A percentile compares a stretch with the other conserved stretches of the same genome.
These are phyloP conservation scores for Garra rufa DNA, from an alignment of 2,113 vertebrate species.

Conservation along the genomic window DNA sequence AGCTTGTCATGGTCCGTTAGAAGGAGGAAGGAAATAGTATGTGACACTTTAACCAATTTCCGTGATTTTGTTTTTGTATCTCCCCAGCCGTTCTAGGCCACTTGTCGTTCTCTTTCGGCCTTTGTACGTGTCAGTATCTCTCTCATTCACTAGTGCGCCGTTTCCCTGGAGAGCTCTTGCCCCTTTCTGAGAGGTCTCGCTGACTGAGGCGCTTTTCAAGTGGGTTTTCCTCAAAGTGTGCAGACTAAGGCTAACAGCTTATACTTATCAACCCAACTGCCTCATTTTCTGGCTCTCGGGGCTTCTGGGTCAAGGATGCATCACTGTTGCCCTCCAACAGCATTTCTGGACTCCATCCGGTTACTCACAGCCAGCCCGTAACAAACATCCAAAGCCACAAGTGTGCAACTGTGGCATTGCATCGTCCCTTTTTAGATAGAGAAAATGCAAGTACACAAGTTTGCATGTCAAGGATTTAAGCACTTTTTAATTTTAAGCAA, in stretches of 20 bases:
- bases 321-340: constrained; percentile 52
- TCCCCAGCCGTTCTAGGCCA: neutral
- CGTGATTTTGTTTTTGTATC: constrained; percentile 2
- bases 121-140: neutral
- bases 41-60: constrained; percentile 11
- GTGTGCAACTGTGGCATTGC: neutral
- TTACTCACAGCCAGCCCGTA: constrained; percentile 61
- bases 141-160: constrained; percentile 7
- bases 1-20: constrained; percentile 16
- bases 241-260: constrained; percentile 66
- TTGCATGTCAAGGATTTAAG: neutral
- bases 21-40: neutral
- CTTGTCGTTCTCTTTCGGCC: neutral
- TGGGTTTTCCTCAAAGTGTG: constrained; percentile 55
- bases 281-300: constrained; percentile 69
- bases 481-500: no score
- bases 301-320: constrained; percentile 53
- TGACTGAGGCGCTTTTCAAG: constrained; percentile 63
- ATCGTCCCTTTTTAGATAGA: neutral
- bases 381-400: constrained; percentile 43
- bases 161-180: constrained; percentile 34
- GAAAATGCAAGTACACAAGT: neutral
- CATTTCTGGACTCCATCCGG: constrained; percentile 55
- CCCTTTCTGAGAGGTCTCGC: constrained; percentile 41
- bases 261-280: constrained; percentile 72